Base-by-base conservation (phyloP, 2,797 vertebrate genomes). In the Arnoldichthys spilopterus region DNA sequence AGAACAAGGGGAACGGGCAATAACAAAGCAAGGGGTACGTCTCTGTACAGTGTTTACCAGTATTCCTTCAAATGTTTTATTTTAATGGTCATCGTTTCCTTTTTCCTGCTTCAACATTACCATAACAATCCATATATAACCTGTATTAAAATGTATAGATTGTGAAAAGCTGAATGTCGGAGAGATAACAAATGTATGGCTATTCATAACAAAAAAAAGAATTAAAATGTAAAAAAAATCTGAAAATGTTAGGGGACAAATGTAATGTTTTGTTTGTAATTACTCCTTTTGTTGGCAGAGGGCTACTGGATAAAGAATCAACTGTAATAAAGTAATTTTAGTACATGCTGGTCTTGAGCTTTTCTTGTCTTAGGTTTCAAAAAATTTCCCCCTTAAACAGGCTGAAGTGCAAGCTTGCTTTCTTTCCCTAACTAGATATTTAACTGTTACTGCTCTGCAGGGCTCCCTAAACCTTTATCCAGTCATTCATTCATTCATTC, bases 301-400 rank as follows among this genome's bases (percentile, higher is more conserved):
- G 97, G 97, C 96, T 97, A 97, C 97, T 96, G 92, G 92, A 92
- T 91, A 94, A 96, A 97, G 95, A 97, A 97, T 97, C 95, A 96
- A 95, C 96, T 98, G 98, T 98, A 98, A 98, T 98, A 98, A 99
- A 99, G 95, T 98, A 97, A 98, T 98, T 98, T 98, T 98, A 98
- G 96, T 99, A 98, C 93, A 93, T 88, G 3, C 85, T 47, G 74
- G 84, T 86, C 45, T 59, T 49, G 63, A 51, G 28, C 22, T n/a
- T 67, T 40, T n/a, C 70, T 69, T 63, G 62, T 4, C 16, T 13
- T 26, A 43, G 16, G 49, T 30, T 4, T n/a, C 18, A 53, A 49
- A 49, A 47, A 13, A 4, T 16, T 24, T 9, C 24, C 24, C 15
- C 26, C 26, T 59, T 12, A 59, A 18, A 15, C 28, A 16, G 58